Base-by-base conservation (phyloP, 23 tunicate genomes). In the Ascidia mentula region DNA sequence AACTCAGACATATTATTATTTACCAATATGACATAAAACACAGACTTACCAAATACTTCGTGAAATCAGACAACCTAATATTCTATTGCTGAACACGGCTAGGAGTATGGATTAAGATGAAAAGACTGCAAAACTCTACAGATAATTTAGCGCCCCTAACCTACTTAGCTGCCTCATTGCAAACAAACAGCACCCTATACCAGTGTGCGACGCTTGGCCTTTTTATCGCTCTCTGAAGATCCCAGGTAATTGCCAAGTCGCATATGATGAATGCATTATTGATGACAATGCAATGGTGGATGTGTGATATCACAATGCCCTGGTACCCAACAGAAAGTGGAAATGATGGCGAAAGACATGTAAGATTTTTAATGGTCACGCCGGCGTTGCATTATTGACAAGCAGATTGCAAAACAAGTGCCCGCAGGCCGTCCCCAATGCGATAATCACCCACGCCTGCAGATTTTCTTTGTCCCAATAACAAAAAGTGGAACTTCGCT, bases 231-330 rank as follows among this genome's bases (percentile, higher is more conserved):
- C 22, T 26, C 65, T 28, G n/a, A n/a, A n/a, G 65, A 53, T 53
- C 13, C 65, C 28, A 26, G 24, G 65, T 53, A 53, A 53, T 53
- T 53, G 65, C 65, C 65, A 53, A 53, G 65, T 53, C 65, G 65
- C 65, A 53, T 53, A 53, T 1, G 65, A 28, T 53, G 24, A 53
- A 53, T 53, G 65, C 65, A 53, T 53, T 53, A 53, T 53, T 53
- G 65, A 53, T 53, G 65, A 53, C 65, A 53, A 53, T 53, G 22
- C 65, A 53, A 53, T 53, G 65, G 65, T 9, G 65, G 65, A 26
- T 20, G 65, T 53, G 65, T 53, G 65, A 53, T 53, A 53, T 53
- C 65, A 53, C 65, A 53, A 53, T 53, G 65, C 7, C 22, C 65
- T 20, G 24, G 65, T 26, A 53, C 65, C 65, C 65, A 26, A 53